Evolutionary conservation across 2,888 invertebrate genomes (phyloP).

Genomic region (Ophion ellenae): DNA sequence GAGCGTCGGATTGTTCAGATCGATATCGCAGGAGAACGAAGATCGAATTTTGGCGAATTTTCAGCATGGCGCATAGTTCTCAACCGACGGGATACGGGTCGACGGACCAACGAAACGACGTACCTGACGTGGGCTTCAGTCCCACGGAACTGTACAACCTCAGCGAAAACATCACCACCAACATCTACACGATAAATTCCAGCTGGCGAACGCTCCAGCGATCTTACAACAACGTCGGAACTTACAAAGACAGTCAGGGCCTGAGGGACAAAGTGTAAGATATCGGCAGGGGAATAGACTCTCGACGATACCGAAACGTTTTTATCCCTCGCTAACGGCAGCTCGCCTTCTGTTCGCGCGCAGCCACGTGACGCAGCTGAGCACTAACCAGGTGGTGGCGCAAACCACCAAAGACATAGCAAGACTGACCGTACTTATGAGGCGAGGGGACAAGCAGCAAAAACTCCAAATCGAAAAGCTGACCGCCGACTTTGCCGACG

Average conservation of each 20-base stretch:
- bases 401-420: constrained; percentile 90
- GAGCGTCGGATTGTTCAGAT: background rate
- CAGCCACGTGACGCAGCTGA: constrained; percentile 90
- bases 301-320: background rate
- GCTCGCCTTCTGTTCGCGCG: background rate
- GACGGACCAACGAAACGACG: constrained; percentile 84
- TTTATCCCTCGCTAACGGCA: constrained; percentile 68
- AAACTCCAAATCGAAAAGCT: constrained; percentile 93
- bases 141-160: constrained; percentile 91
- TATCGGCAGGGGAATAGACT: background rate
- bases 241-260: constrained; percentile 89
- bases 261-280: constrained; percentile 88
- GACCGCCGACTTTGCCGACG: constrained; percentile 92
- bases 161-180: constrained; percentile 92
- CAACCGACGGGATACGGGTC: constrained; percentile 81
- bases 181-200: constrained; percentile 91
- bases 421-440: constrained; percentile 88
- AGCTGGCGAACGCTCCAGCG: constrained; percentile 90
- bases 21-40: background rate
- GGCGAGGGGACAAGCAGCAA: constrained; percentile 91
- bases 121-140: constrained; percentile 90
- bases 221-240: constrained; percentile 90
- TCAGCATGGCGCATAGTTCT: constrained; percentile 82
- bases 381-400: constrained; percentile 90
- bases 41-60: constrained; percentile 25